Evolutionary conservation across 1,140 invertebrate genomes (phyloP).

Genomic region (Ips typographus): DNA sequence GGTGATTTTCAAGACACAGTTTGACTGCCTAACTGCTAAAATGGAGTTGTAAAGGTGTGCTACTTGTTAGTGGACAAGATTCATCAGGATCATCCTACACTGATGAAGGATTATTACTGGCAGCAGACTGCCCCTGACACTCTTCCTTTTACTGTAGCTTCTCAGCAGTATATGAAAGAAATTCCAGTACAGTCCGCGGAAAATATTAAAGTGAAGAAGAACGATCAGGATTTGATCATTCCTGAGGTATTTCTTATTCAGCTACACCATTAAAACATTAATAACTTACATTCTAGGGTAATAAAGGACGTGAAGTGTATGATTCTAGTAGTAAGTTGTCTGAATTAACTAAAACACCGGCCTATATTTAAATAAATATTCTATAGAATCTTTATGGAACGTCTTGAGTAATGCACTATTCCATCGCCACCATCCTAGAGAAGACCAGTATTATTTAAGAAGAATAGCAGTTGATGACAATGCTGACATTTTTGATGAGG

Average conservation of each 20-base stretch:
- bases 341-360: neutral
- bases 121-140: constrained; percentile 81
- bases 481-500: constrained; percentile 29
- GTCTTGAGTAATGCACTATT: constrained; percentile 15
- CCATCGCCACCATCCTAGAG: neutral
- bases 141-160: constrained; percentile 76
- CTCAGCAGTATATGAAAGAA: constrained; percentile 74
- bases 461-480: constrained; percentile 28
- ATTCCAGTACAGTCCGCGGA: constrained; percentile 79
- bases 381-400: constrained; percentile 24
- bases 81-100: constrained; percentile 84
- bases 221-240: constrained; percentile 40
- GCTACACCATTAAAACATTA: neutral
- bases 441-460: constrained; percentile 18
- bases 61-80: constrained; percentile 91
- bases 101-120: constrained; percentile 85
- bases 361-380: neutral
- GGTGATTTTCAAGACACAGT: constrained; percentile 49
- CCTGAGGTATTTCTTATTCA: constrained; percentile 24
- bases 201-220: constrained; percentile 61
- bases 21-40: constrained; percentile 10
- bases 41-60: constrained; percentile 61
- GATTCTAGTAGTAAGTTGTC: neutral
- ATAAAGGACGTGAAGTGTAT: too few relatives aligned
- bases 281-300: neutral